Conservation (phyloP, 2,888 invertebrate genomes). For the Anarsia innoxiella region DNA sequence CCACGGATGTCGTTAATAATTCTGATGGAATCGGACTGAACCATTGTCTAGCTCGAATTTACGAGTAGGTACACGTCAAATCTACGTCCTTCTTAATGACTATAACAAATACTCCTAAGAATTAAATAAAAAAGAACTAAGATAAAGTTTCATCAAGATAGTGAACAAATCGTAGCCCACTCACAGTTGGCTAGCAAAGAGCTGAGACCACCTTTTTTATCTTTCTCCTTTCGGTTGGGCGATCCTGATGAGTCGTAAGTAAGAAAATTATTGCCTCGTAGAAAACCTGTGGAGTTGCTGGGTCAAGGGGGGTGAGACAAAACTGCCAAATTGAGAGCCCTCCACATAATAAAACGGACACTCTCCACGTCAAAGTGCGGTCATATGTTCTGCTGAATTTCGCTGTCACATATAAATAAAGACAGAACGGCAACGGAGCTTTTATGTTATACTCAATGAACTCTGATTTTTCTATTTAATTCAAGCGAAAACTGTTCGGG, state of each 20-base stretch:
- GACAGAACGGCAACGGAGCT: background rate
- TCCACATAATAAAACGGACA: constrained; percentile 19
- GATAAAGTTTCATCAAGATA: background rate
- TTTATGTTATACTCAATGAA: too few species aligned
- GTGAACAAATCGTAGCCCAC: constrained; percentile 20
- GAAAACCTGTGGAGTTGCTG: constrained; percentile 43
- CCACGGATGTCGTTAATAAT: too few species aligned
- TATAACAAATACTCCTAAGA: background rate
- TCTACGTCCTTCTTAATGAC: background rate
- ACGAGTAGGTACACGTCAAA: too few species aligned
- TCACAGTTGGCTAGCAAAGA: constrained; percentile 37
- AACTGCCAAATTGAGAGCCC: constrained; percentile 39
- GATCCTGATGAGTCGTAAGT: constrained; percentile 37
- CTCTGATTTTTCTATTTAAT: too few species aligned
- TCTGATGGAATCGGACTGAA: too few species aligned
- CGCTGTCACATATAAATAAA: background rate
- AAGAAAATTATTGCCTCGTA: constrained; percentile 54
- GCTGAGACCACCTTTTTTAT: constrained; percentile 59
- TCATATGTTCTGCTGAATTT: constrained; percentile 6
- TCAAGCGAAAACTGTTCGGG: too few species aligned
- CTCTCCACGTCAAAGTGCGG: constrained; percentile 5
- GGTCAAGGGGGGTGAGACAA: constrained; percentile 37
- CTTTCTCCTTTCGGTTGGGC: constrained; percentile 56
- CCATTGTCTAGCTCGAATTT: too few species aligned
- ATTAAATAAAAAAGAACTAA: background rate